Evolutionary conservation across 2,113 vertebrate species (phyloP).

Genomic region (Erythrolamprus reginae): DNA sequence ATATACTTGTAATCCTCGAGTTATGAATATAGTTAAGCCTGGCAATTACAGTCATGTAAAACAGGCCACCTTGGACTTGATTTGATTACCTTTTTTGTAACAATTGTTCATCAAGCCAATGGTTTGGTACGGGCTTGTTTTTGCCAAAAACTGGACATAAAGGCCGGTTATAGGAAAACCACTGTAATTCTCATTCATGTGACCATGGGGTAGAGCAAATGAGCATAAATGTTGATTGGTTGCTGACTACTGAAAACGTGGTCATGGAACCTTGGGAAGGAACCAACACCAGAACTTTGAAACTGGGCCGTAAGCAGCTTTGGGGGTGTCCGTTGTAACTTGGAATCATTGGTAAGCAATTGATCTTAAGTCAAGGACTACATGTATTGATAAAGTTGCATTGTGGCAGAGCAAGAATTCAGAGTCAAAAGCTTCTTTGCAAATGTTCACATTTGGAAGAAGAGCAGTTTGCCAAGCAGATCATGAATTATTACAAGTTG

Average conservation of each 20-base stretch:
- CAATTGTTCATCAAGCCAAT: background rate
- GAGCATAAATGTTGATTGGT: background rate
- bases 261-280: background rate
- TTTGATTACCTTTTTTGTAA: too few species aligned
- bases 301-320: background rate
- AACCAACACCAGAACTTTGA: background rate
- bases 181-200: background rate
- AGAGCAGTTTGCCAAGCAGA: background rate
- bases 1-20: background rate
- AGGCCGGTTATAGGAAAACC: background rate
- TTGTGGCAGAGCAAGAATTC: background rate
- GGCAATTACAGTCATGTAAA: background rate
- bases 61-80: background rate
- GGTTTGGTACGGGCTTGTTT: background rate
- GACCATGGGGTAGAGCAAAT: background rate
- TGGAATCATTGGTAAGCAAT: background rate
- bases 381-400: background rate
- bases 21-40: background rate
- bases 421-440: background rate
- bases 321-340: background rate
- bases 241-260: background rate
- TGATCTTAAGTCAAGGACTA: background rate
- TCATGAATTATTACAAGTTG: background rate
- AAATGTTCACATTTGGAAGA: background rate
- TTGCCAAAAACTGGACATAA: background rate